A percentile compares a stretch with the other conserved stretches of the same genome.
Conservation (phyloP, 1,140 invertebrate genomes). For the Hyles vespertilio region DNA sequence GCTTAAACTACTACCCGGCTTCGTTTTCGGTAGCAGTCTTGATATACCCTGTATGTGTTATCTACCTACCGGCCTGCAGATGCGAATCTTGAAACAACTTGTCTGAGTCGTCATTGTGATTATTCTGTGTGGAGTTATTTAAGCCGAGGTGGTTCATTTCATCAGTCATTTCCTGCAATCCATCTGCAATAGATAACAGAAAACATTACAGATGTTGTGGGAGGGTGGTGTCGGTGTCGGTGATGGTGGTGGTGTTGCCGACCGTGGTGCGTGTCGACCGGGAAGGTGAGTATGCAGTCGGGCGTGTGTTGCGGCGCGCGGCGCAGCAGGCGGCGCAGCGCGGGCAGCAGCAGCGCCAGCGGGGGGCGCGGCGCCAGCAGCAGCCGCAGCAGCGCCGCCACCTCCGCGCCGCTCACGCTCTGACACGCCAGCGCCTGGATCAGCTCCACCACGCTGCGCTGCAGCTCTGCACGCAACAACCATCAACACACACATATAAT, state of each 20-base stretch:
- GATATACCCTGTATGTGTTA: too few species aligned
- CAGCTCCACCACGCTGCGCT: slow-evolving; percentile 77
- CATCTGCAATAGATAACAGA: slow-evolving; percentile 9
- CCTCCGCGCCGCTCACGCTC: slow-evolving; percentile 74
- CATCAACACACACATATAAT: too few species aligned
- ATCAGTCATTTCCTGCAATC: slow-evolving; percentile 15
- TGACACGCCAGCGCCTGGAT: slow-evolving; percentile 76
- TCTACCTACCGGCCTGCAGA: not conserved
- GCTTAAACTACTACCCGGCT: too few species aligned
- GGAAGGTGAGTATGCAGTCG: slow-evolving; percentile 78
- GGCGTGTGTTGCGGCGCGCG: slow-evolving; percentile 71
- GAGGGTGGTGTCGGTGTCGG: too few species aligned
- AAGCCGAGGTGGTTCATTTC: slow-evolving; percentile 16
- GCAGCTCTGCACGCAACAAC: slow-evolving; percentile 73
- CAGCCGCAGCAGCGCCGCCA: slow-evolving; percentile 76
- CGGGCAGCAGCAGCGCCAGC: slow-evolving; percentile 70
- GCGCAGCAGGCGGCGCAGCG: slow-evolving; percentile 72
- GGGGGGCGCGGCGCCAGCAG: slow-evolving; percentile 76
- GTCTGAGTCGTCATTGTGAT: slow-evolving; percentile 27
- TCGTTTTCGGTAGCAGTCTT: too few species aligned
- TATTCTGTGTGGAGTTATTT: slow-evolving; percentile 22
- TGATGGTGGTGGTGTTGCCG: not conserved
- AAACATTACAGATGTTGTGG: too few species aligned
- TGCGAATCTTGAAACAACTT: slow-evolving; percentile 31
- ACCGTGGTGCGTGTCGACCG: slow-evolving; percentile 32